phyloP scores from a whole-genome alignment of 1,140 invertebrate genomes.

The Drosophila erecta region DNA sequence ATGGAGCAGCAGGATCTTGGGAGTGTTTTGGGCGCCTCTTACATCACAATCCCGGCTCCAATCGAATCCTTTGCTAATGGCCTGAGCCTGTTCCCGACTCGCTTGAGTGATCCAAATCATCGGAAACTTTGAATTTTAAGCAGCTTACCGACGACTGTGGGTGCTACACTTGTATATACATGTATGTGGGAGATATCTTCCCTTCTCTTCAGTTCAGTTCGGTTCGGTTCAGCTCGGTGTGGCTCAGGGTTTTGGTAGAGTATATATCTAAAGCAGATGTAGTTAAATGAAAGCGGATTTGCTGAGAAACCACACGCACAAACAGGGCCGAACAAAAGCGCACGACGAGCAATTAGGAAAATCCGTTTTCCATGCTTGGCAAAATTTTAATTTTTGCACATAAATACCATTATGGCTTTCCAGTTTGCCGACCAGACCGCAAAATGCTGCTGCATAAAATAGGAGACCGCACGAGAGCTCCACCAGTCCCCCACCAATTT shows the following conservation, averaged over 20 bases:
- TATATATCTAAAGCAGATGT: conserved; percentile 20
- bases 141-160: conserved; percentile 54
- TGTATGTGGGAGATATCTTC: not conserved
- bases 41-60: conserved; percentile 2
- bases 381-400: conserved; percentile 48
- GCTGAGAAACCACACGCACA: conserved; percentile 21
- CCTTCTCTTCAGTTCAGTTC: not conserved
- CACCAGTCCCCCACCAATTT: not conserved
- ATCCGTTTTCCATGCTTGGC: conserved; percentile 32
- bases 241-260: not conserved
- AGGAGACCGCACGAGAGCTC: not conserved
- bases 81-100: conserved; percentile 23
- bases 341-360: conserved; percentile 36
- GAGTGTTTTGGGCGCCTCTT: conserved; percentile 7
- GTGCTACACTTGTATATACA: not conserved
- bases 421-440: conserved; percentile 30
- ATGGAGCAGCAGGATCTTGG: conserved; percentile 4
- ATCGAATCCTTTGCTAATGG: conserved; percentile 62
- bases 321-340: conserved; percentile 18
- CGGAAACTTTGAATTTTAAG: conserved; percentile 73
- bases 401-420: conserved; percentile 45
- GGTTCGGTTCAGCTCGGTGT: not conserved
- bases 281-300: conserved; percentile 64
- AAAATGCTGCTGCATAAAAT: conserved; percentile 28
- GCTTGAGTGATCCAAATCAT: conserved; percentile 62